These are phyloP conservation scores for Coelopa frigida DNA, from an alignment of 1,140 invertebrate species.

Conservation along the genomic window DNA sequence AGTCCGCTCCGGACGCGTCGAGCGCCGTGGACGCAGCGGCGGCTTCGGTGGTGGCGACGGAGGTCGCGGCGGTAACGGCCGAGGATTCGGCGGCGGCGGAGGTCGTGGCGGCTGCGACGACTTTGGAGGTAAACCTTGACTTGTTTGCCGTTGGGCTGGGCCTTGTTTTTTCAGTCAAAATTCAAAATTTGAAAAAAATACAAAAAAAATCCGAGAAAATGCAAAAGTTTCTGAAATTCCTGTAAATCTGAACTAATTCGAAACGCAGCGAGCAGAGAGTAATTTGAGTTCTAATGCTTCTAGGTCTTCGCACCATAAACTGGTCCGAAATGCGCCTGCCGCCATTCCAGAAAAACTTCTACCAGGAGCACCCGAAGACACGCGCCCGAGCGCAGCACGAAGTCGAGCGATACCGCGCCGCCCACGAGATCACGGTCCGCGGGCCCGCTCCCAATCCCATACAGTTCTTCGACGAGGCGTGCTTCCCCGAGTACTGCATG, in stretches of 20 bases:
- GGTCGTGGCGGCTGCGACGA: slow-evolving; percentile 10
- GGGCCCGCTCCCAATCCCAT: slow-evolving; percentile 71
- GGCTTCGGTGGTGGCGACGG: slow-evolving; percentile 16
- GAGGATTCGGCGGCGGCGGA: neutral
- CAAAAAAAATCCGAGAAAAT: neutral
- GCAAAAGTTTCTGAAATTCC: slow-evolving; percentile 7
- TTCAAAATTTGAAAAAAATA: neutral
- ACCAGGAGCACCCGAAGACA: slow-evolving; percentile 70
- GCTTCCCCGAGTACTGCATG: slow-evolving; percentile 70
- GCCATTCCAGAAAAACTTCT: slow-evolving; percentile 91
- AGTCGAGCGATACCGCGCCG: slow-evolving; percentile 62
- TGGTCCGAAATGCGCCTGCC: slow-evolving; percentile 55
- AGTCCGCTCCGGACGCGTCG: slow-evolving; percentile 3
- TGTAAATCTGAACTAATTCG: too few species aligned
- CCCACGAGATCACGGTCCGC: slow-evolving; percentile 72
- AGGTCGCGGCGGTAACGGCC: slow-evolving; percentile 1
- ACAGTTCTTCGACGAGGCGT: slow-evolving; percentile 70
- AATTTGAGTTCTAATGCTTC: neutral
- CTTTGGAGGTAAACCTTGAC: neutral
- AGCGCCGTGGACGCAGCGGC: slow-evolving; percentile 8
- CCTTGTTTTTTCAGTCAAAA: slow-evolving; percentile 11
- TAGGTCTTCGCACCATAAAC: slow-evolving; percentile 24
- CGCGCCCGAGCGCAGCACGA: slow-evolving; percentile 62
- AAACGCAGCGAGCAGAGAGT: too few species aligned
- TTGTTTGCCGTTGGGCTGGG: slow-evolving; percentile 16